Evolutionary conservation across 2,113 vertebrate genomes (phyloP).

Genomic region (Peromyscus maniculatus): DNA sequence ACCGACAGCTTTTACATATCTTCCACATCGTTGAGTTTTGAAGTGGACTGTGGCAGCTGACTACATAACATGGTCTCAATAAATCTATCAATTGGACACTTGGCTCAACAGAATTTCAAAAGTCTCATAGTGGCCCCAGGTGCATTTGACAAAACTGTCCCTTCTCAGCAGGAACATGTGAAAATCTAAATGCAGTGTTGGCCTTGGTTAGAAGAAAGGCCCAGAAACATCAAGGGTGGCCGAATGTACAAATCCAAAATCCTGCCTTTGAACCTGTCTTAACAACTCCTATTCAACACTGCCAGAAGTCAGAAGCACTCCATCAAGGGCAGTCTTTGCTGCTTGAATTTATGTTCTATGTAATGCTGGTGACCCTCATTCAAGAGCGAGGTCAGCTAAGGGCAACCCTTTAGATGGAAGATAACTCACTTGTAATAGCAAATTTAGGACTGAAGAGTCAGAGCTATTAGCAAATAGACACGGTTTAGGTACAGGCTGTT

Average conservation of each 20-base stretch:
- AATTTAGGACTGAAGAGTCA: conserved; percentile 33
- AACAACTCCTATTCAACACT: conserved; percentile 61
- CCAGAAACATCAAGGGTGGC: conserved; percentile 59
- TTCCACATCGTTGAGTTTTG: conserved; percentile 70
- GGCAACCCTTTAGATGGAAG: neutral
- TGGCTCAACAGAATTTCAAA: conserved; percentile 70
- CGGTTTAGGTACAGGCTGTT: neutral
- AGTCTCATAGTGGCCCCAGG: conserved; percentile 46
- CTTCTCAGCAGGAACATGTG: conserved; percentile 63
- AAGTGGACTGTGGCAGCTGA: conserved; percentile 62
- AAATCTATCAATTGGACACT: conserved; percentile 71
- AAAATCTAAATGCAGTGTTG: conserved; percentile 67
- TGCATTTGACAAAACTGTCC: conserved; percentile 67
- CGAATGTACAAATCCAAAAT: conserved; percentile 54
- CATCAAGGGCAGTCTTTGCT: conserved; percentile 53
- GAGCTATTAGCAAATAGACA: conserved; percentile 56
- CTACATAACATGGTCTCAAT: conserved; percentile 65
- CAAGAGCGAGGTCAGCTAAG: conserved; percentile 44
- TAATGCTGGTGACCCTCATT: conserved; percentile 67
- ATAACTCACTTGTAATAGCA: conserved; percentile 48
- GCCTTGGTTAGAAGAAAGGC: conserved; percentile 68
- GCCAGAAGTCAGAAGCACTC: conserved; percentile 51
- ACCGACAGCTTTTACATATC: conserved; percentile 64
- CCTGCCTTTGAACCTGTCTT: conserved; percentile 62
- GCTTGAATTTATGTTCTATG: conserved; percentile 64